phyloP scores from a whole-genome alignment of 2,113 vertebrate species.

The Ciconia stormi region DNA sequence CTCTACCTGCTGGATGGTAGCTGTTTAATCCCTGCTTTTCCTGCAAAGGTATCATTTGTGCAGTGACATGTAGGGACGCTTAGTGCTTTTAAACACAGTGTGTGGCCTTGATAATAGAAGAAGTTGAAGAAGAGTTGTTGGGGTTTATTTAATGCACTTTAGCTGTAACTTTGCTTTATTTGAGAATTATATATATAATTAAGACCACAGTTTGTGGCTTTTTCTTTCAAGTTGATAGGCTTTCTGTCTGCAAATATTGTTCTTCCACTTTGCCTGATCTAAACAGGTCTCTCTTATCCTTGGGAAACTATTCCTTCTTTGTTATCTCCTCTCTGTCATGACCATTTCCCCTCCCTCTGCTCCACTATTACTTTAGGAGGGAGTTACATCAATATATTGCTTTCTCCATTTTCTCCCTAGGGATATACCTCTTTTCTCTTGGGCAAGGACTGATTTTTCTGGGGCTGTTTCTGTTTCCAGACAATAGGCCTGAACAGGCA shows the following conservation, averaged over 20 bases:
- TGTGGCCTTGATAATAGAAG: neutral
- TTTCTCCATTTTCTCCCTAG: neutral
- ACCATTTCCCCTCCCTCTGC: neutral
- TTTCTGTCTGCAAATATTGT: neutral
- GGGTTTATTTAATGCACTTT: neutral
- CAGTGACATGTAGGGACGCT: neutral
- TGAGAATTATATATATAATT: neutral
- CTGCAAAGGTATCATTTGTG: neutral
- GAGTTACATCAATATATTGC: neutral
- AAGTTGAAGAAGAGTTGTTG: neutral
- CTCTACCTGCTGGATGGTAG: neutral
- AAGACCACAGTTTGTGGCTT: neutral
- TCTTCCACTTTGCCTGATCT: neutral
- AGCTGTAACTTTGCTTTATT: neutral
- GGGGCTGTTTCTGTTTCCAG: neutral
- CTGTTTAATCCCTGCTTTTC: neutral
- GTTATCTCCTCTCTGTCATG: neutral
- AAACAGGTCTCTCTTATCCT: neutral
- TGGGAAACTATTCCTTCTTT: neutral
- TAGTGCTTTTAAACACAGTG: neutral
- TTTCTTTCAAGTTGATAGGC: neutral
- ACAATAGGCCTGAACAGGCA: neutral
- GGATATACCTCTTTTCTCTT: neutral
- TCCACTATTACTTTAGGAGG: neutral
- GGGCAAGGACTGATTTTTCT: neutral